Evolutionary conservation across 2,888 invertebrate genomes (phyloP), one percentile per base, ranked within the genome.

Genomic region (Sarcophaga variegata): DNA sequence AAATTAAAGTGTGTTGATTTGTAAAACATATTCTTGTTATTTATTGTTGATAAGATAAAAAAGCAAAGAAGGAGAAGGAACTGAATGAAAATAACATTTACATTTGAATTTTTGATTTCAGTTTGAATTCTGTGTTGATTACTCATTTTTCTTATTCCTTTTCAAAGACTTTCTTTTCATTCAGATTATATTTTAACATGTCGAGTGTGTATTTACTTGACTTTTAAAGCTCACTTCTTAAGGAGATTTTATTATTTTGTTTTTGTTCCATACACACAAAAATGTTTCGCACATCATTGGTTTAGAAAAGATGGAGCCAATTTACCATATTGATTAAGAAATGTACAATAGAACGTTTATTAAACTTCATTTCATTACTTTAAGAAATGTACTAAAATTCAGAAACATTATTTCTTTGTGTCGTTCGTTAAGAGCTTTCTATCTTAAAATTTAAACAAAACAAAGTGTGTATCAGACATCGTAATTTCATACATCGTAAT

Each of bases 181-280:
- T 72, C 60, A 37, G 27, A 37, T 74, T 62, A 37, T 6, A 22
- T 25, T 64, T 75, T 49, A 37, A 54, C 11, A 54, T 75, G 75
- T 75, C 75, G 49, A 62, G 64, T 64, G 64, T 75, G 25, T 75
- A 75, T 75, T 64, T 64, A 37, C 37, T 1, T 37, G 49, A 64
- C 27, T 49, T 64, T 66, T 66, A 22, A 54, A 76, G 64, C 54
- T 66, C 49, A 64, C 54, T 64, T 66, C 49, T 54, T 64, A 49
- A 76, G 54, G 27, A 20, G 37, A 64, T 76, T 74, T 60, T 12
- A 6, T 54, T 64, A 20, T 17, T 49, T 17, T 8, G 8, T 37
- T 10, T 37, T 47, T 75, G 17, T 14, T 20, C 22, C 3, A n/a
- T 76, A 66, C 49, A 66, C 27, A 76, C 14, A 54, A 64, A 64